Evolutionary conservation across 2,797 vertebrate genomes (phyloP), one percentile per base, ranked within the genome.

Genomic region (Sebastolobus alascanus): DNA sequence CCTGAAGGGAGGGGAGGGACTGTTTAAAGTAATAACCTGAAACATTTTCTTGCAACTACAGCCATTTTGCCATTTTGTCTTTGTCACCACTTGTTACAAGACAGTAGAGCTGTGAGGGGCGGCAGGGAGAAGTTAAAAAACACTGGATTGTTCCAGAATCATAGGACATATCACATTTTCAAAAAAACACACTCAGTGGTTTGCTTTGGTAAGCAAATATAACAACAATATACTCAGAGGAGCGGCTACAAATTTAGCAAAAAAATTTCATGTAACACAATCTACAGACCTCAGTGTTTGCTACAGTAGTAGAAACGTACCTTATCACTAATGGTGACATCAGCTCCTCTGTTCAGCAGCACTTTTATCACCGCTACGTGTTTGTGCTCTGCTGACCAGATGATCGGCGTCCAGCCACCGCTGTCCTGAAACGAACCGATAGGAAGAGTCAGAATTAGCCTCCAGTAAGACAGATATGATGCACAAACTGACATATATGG

Each of bases 371-470:
- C 96, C 0, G 96, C 93, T 0, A 98, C 96, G 40, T 98, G 98
- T 72, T 97, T 97, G 92, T 98, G 97, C 81, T 99, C 98, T 0
- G 98, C 97, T 0, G 98, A 97, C 98, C 98, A 99, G 87, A 99
- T 98, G 87, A 99, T 96, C 1, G 98, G 97, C 0, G 98, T 99
- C 97, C 98, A 99, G 3, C 97, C 98, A 0, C 98, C 98, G 0
- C 93, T 98, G 91, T 99, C 97, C 97, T 98, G 82, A 50, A 84
- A 84, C 4, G 16, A 65, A 59, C 22, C 43, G 22, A 33, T 27
- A 54, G 3, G 37, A 60, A 69, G 66, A 68, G 14, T 78, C 29
- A 10, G 12, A 54, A 31, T 66, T 1, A 60, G 13, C 7, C 2
- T 46, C 27, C 16, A 35, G 40, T 54, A 5, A n/a, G 25, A 56